Conservation (phyloP, 2,888 invertebrate species). For the Drosophila hawaiiensis region DNA sequence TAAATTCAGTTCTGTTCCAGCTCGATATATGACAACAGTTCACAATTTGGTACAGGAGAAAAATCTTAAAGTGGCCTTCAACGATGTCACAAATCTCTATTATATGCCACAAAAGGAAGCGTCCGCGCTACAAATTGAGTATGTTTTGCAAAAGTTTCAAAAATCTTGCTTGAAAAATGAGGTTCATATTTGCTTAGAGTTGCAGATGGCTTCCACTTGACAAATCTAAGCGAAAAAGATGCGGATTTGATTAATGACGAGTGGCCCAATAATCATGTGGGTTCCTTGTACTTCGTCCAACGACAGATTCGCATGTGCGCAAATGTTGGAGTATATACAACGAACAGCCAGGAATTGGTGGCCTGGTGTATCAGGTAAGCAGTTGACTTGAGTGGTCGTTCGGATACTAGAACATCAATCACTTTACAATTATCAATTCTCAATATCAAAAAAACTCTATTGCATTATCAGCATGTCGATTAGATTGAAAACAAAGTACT, state of each 20-base stretch:
- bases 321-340: slow-evolving; percentile 78
- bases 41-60: slow-evolving; percentile 66
- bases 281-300: slow-evolving; percentile 76
- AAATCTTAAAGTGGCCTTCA: slow-evolving; percentile 65
- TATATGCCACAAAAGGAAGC: slow-evolving; percentile 71
- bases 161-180: background rate
- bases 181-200: slow-evolving; percentile 51
- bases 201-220: slow-evolving; percentile 63
- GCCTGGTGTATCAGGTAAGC: slow-evolving; percentile 84
- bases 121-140: slow-evolving; percentile 67
- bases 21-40: slow-evolving; percentile 57
- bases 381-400: background rate
- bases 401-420: background rate
- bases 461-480: no score
- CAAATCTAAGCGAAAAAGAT: slow-evolving; percentile 59
- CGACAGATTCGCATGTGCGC: slow-evolving; percentile 78
- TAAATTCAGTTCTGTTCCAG: slow-evolving; percentile 82
- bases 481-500: no score
- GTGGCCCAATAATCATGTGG: slow-evolving; percentile 82
- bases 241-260: slow-evolving; percentile 70
- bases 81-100: slow-evolving; percentile 67
- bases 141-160: slow-evolving; percentile 3
- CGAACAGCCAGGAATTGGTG: slow-evolving; percentile 70
- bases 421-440: no score
- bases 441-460: no score